Evolutionary conservation across 64 coral and sea anemone genomes (phyloP).

Genomic region (Dendronephthya gigantea): DNA sequence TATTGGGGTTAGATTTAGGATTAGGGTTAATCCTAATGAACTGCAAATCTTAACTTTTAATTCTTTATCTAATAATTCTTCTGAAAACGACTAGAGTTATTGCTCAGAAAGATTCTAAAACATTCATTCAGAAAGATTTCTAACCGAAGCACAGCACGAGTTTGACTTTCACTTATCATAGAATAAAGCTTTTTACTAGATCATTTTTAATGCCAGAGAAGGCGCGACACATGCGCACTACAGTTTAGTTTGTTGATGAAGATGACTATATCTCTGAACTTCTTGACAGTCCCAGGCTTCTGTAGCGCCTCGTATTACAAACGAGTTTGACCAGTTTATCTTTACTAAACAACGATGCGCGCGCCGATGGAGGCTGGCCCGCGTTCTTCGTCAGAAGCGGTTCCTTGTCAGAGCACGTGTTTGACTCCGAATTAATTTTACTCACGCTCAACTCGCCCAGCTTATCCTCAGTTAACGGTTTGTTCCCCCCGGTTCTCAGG

Average conservation of each 20-base stretch:
- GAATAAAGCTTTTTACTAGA: background rate
- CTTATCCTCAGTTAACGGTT: slow-evolving; percentile 51
- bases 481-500: slow-evolving; percentile 32
- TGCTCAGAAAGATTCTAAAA: too few species aligned
- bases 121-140: too few species aligned
- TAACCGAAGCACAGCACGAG: too few species aligned
- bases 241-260: background rate
- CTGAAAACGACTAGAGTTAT: too few species aligned
- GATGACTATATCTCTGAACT: background rate
- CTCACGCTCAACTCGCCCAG: slow-evolving; percentile 83
- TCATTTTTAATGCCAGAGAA: background rate
- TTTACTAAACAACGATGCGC: slow-evolving; percentile 40
- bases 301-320: slow-evolving; percentile 69
- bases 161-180: too few species aligned
- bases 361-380: slow-evolving; percentile 36
- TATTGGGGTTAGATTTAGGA: too few species aligned
- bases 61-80: too few species aligned
- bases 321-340: slow-evolving; percentile 76
- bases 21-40: too few species aligned
- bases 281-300: slow-evolving; percentile 55
- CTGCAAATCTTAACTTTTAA: too few species aligned
- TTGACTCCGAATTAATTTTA: slow-evolving; percentile 51
- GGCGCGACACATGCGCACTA: background rate
- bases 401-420: slow-evolving; percentile 33
- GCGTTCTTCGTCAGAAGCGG: slow-evolving; percentile 50